Percentiles rank a stretch among this genome's conserved stretches.
Conservation (phyloP, 1,140 invertebrate species). For the Grapholita molesta region DNA sequence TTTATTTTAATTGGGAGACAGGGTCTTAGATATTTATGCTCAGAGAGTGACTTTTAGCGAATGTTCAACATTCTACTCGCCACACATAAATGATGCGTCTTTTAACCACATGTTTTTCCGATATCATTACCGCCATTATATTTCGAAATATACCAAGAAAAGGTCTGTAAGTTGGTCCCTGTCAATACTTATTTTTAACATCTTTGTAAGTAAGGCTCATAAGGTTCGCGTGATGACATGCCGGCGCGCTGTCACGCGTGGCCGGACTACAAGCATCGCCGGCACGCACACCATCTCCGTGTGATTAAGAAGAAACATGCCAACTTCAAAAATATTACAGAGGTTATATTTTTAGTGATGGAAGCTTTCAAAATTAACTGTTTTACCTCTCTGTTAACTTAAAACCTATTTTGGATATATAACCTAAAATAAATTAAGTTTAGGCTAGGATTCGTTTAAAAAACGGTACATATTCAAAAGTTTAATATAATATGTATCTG, state of each 20-base stretch:
- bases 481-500: too few relatives aligned
- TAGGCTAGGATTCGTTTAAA: too few relatives aligned
- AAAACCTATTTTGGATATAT: too few relatives aligned
- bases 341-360: not conserved
- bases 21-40: too few relatives aligned
- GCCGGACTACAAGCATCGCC: slow-evolving; percentile 26
- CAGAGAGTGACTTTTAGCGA: too few relatives aligned
- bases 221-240: slow-evolving; percentile 64
- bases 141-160: not conserved
- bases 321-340: not conserved
- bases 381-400: not conserved
- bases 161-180: not conserved
- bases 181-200: not conserved
- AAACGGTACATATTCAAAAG: too few relatives aligned
- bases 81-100: too few relatives aligned
- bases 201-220: not conserved
- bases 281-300: not conserved
- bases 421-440: too few relatives aligned
- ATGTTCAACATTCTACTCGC: too few relatives aligned
- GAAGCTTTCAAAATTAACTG: not conserved
- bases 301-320: not conserved
- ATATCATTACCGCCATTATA: not conserved
- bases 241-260: slow-evolving; percentile 69
- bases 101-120: not conserved
- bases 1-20: too few relatives aligned